These are phyloP conservation scores for Cyclina sinensis DNA, from an alignment of 1,140 invertebrate genomes.

Conservation along the genomic window DNA sequence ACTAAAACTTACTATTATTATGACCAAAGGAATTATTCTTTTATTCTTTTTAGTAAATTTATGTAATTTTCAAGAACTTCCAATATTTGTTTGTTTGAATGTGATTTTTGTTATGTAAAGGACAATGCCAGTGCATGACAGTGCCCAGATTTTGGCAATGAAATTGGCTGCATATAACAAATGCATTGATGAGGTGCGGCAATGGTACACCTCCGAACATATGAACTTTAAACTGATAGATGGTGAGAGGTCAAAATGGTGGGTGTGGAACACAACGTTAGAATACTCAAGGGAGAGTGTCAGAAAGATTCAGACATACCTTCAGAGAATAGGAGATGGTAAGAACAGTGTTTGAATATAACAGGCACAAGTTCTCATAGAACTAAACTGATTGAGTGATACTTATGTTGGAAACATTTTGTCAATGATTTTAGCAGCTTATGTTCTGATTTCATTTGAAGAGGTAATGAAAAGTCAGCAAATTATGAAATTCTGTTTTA, in stretches of 20 bases:
- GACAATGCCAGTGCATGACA: constrained; percentile 83
- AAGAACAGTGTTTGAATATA: constrained; percentile 36
- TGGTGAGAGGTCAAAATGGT: constrained; percentile 85
- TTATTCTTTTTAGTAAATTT: too few species aligned
- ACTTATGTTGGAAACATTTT: too few species aligned
- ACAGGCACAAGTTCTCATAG: too few species aligned
- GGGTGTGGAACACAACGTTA: constrained; percentile 83
- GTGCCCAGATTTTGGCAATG: constrained; percentile 84
- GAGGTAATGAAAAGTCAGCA: too few species aligned
- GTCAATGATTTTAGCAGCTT: too few species aligned
- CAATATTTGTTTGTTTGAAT: too few species aligned
- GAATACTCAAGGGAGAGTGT: constrained; percentile 79
- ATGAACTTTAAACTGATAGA: constrained; percentile 82
- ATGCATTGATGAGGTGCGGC: constrained; percentile 76
- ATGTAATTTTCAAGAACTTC: too few species aligned
- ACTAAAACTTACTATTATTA: too few species aligned
- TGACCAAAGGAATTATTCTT: too few species aligned
- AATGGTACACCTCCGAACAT: constrained; percentile 85
- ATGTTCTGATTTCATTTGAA: too few species aligned
- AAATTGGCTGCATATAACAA: constrained; percentile 82
- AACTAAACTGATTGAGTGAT: too few species aligned
- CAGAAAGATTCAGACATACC: constrained; percentile 84
- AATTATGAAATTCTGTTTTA: too few species aligned
- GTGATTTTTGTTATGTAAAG: constrained; percentile 73
- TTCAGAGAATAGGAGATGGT: constrained; percentile 84